Evolutionary conservation across 30 jellyfish, hydroid and myxozoan genomes (phyloP).

Genomic region (Pelagia noctiluca): DNA sequence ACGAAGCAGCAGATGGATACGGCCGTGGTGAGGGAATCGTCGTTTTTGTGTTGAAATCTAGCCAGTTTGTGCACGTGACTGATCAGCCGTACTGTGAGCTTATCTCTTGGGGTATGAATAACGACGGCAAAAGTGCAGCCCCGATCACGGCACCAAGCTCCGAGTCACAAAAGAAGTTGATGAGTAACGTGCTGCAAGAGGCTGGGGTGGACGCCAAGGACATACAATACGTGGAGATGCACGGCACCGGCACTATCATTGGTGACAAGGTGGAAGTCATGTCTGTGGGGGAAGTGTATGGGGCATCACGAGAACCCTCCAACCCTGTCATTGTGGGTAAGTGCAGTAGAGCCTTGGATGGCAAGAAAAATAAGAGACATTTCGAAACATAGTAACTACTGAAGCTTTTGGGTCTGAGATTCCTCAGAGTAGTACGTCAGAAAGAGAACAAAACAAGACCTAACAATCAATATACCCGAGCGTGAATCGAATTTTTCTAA

Average conservation of each 20-base stretch:
- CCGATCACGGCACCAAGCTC: conserved; percentile 76
- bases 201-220: conserved; percentile 27
- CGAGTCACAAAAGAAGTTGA: conserved; percentile 22
- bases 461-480: too few species aligned
- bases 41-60: conserved; percentile 32
- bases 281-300: conserved; percentile 55
- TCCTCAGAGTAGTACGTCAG: too few species aligned
- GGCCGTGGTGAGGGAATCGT: conserved; percentile 72
- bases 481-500: too few species aligned
- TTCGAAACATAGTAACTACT: too few species aligned
- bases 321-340: conserved; percentile 42
- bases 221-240: conserved; percentile 63
- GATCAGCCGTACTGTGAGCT: conserved; percentile 38
- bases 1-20: conserved; percentile 71
- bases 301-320: conserved; percentile 5
- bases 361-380: too few species aligned
- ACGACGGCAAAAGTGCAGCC: conserved; percentile 50
- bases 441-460: too few species aligned
- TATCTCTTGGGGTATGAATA: conserved; percentile 46
- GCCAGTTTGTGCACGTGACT: neutral
- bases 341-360: neutral
- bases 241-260: conserved; percentile 71
- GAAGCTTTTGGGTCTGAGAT: too few species aligned
- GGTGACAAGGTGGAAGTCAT: conserved; percentile 63
- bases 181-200: conserved; percentile 24